Evolutionary conservation across 1,140 invertebrate genomes (phyloP).

Genomic region (Drosophila rhopaloa): DNA sequence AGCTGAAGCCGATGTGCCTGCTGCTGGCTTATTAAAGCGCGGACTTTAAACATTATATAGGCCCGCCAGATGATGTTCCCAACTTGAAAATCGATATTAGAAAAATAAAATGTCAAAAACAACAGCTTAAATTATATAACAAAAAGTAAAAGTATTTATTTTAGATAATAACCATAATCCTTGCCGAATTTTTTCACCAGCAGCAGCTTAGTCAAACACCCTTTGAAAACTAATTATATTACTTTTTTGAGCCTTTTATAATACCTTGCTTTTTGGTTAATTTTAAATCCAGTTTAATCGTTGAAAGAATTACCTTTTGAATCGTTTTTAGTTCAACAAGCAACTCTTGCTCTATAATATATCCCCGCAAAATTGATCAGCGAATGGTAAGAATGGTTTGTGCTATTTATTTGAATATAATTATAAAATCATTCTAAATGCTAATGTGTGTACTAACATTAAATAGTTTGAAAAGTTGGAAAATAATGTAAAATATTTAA

Average conservation of each 20-base stretch:
- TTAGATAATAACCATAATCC: neutral
- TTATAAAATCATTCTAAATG: too few species aligned
- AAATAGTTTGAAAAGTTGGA: too few species aligned
- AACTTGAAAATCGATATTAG: neutral
- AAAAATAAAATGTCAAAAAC: neutral
- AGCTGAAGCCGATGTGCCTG: slow-evolving; percentile 7
- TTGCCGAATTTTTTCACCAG: neutral
- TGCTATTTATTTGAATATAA: too few species aligned
- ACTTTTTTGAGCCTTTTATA: neutral
- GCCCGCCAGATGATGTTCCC: neutral
- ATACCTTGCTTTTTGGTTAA: neutral
- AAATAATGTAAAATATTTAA: too few species aligned
- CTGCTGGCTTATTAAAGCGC: slow-evolving; percentile 50
- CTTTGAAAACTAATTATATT: neutral
- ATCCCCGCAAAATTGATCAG: too few species aligned
- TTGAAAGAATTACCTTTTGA: too few species aligned
- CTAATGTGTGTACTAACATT: too few species aligned
- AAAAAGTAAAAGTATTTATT: neutral
- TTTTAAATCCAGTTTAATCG: neutral
- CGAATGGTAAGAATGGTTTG: too few species aligned
- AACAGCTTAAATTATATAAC: neutral
- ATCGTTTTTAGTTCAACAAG: too few species aligned
- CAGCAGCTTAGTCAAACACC: neutral
- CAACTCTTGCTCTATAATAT: too few species aligned
- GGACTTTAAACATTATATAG: slow-evolving; percentile 26